Conservation (phyloP, 2,113 vertebrate species). For the pig (Sus scrofa) region T2T-Sscrofa CM000830.6:120163501-120164000, state of each 20-base stretch:
- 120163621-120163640: conserved; percentile 57
- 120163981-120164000: conserved; percentile 50
- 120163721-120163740: conserved; percentile 60
- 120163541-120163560: conserved; percentile 20
- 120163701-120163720: conserved; percentile 51
- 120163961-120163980: conserved; percentile 60
- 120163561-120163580: conserved; percentile 40
- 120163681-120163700: conserved; percentile 19
- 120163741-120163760: conserved; percentile 66
- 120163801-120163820: conserved; percentile 67
- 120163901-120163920: conserved; percentile 10
- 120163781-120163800: conserved; percentile 66
- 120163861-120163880: not conserved
- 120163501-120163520: conserved; percentile 56
- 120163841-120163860: conserved; percentile 23
- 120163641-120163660: conserved; percentile 55
- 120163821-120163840: conserved; percentile 42
- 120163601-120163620: conserved; percentile 28
- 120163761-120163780: conserved; percentile 61
- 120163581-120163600: conserved; percentile 23
- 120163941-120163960: conserved; percentile 65
- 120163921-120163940: conserved; percentile 66
- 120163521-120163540: conserved; percentile 51
- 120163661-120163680: conserved; percentile 70
- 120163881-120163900: conserved; percentile 43